phyloP scores from a whole-genome alignment of 2,888 invertebrate species.

The Sisyra nigra region DNA sequence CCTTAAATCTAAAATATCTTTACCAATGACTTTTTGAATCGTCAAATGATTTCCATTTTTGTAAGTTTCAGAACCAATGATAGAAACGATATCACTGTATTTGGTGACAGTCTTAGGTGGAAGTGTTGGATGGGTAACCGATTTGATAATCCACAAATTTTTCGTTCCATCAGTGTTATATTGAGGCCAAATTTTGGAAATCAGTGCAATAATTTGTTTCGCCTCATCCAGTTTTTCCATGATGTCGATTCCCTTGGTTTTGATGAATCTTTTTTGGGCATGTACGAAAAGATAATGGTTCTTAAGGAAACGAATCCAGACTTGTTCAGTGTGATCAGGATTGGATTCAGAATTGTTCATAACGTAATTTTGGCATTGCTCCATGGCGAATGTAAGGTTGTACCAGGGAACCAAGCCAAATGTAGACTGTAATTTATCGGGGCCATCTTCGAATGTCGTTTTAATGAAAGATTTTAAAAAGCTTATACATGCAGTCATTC shows the following conservation, averaged over 20 bases:
- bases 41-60: too few species aligned
- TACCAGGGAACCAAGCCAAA: slow-evolving; percentile 56
- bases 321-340: slow-evolving; percentile 64
- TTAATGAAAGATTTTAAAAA: slow-evolving; percentile 62
- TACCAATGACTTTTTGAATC: too few species aligned
- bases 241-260: slow-evolving; percentile 7
- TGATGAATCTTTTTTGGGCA: slow-evolving; percentile 26
- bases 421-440: slow-evolving; percentile 35
- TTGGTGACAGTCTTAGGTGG: too few species aligned
- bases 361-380: slow-evolving; percentile 62
- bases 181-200: slow-evolving; percentile 65
- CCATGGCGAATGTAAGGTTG: slow-evolving; percentile 67
- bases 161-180: slow-evolving; percentile 67
- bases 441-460: slow-evolving; percentile 35
- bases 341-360: slow-evolving; percentile 59
- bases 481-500: slow-evolving; percentile 75
- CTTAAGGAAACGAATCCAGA: slow-evolving; percentile 77
- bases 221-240: slow-evolving; percentile 34
- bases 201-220: slow-evolving; percentile 43
- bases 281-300: slow-evolving; percentile 52
- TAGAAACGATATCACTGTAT: too few species aligned
- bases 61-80: too few species aligned
- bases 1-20: too few species aligned
- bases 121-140: too few species aligned
- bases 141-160: slow-evolving; percentile 67